A percentile compares a stretch with the other conserved stretches of the same genome.
These are phyloP conservation scores for Hyposmocoma kahamanoa DNA, from an alignment of 1,140 invertebrate species.

Conservation along the genomic window DNA sequence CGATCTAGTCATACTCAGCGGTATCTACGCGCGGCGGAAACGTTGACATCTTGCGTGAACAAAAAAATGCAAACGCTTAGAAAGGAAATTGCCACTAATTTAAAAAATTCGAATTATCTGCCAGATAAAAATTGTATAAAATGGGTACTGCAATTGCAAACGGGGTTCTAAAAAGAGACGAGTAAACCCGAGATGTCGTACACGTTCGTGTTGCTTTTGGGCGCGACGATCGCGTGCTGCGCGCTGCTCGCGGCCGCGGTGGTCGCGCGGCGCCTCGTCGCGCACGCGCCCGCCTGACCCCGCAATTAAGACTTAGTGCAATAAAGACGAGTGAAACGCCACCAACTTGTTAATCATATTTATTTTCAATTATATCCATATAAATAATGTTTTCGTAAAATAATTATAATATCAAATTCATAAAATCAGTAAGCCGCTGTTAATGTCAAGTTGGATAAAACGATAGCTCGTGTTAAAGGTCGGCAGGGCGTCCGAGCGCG, in stretches of 20 bases:
- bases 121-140: too few species aligned
- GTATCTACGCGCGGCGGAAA: constrained; percentile 11
- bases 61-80: too few species aligned
- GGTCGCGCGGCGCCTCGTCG: constrained; percentile 7
- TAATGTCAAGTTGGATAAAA: constrained; percentile 36
- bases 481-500: neutral
- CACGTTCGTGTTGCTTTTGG: neutral
- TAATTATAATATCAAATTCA: constrained; percentile 45
- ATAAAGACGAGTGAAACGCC: too few species aligned
- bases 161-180: too few species aligned
- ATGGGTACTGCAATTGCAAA: too few species aligned
- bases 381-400: constrained; percentile 42
- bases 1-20: constrained; percentile 21
- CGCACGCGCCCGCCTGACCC: too few species aligned
- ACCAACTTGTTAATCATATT: constrained; percentile 63
- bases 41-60: too few species aligned
- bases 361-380: constrained; percentile 50
- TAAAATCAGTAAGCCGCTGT: constrained; percentile 47
- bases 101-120: too few species aligned
- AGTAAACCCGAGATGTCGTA: constrained; percentile 4
- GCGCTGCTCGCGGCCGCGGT: constrained; percentile 7
- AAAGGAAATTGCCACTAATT: too few species aligned
- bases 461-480: constrained; percentile 16
- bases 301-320: too few species aligned
- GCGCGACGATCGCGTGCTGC: neutral